Evolutionary conservation across 1,140 invertebrate species (phyloP), one percentile per base, ranked within the genome.

Genomic region (Lutraria rhynchaena): DNA sequence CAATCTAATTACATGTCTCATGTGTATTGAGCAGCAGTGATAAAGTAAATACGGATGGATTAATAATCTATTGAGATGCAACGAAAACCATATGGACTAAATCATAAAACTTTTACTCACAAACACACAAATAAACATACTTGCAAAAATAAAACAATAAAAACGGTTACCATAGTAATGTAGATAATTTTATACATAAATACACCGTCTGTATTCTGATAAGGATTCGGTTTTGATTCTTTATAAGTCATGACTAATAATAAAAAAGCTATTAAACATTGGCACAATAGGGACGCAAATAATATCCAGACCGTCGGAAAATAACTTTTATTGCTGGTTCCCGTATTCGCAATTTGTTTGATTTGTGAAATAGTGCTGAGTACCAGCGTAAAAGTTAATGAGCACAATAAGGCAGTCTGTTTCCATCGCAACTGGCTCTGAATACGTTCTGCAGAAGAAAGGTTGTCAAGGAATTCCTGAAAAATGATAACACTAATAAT

Each of bases 241-340:
- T 63, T 63, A 24, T 63, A 4, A n/a, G 60, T 63, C 13, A 63
- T 17, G 17, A 63, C n/a, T 63, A 63, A 24, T 35, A 63, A 63
- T 19, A 63, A 33, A 37, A 63, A 17, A 44, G 19, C 60, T 22
- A 63, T 35, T 22, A 63, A 37, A 33, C 60, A 63, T 35, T 63
- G 60, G 4, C 35, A n/a, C 1, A 22, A 24, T 19, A 63, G 31
- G 44, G 60, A 63, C 24, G n/a, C 11, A 9, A 63, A n/a, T 35
- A 63, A 37, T 2, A 22, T 44, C 19, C 35, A 63, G 17, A 63
- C 19, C 1, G 24, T 11, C 37, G 37, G 22, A 44, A 17, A 37
- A 22, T 63, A 63, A 22, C 37, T 41, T 33, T 41, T 63, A n/a
- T 63, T 33, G 13, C 13, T 22, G 22, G 31, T 63, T 44, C 60